These are phyloP conservation scores for Creontiades dilutus DNA, from an alignment of 2,888 invertebrate genomes.

Conservation along the genomic window DNA sequence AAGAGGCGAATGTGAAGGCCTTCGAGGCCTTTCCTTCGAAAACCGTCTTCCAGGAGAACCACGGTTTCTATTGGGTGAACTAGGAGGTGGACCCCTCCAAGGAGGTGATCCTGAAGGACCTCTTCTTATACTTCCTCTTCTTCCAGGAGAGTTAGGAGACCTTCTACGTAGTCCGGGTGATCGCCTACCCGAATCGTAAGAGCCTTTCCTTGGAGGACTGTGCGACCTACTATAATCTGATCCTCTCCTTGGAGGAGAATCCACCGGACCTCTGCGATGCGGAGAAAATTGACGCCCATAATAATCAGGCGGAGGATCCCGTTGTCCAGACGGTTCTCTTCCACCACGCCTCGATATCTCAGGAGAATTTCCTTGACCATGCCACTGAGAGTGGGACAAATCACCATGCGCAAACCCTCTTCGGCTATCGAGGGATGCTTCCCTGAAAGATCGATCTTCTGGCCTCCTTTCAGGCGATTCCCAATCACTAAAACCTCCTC, in stretches of 20 bases:
- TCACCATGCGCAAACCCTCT: not conserved
- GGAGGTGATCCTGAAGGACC: conserved; percentile 47
- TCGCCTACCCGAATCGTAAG: conserved; percentile 50
- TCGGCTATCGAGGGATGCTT: not conserved
- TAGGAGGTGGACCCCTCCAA: conserved; percentile 3
- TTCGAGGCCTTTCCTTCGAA: conserved; percentile 26
- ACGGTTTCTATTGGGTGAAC: conserved; percentile 61
- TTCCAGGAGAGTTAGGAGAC: conserved; percentile 3
- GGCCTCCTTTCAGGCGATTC: not conserved
- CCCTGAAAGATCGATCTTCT: not conserved
- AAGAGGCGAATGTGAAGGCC: conserved; percentile 70
- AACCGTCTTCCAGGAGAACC: conserved; percentile 62
- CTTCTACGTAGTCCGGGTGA: conserved; percentile 71
- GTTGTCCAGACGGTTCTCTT: not conserved
- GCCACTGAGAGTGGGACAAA: not conserved
- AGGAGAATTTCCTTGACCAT: not conserved
- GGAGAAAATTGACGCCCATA: conserved; percentile 27
- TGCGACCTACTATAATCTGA: conserved; percentile 46
- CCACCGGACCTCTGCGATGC: conserved; percentile 29
- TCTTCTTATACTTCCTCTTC: not conserved
- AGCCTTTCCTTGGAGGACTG: not conserved
- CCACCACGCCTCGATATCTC: not conserved
- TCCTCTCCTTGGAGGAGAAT: conserved; percentile 50
- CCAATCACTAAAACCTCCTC: conserved; percentile 48
- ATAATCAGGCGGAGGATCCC: not conserved